A percentile compares a stretch with the other conserved stretches of the same genome.
Conservation (phyloP, 2,113 vertebrate species). For the Dendropsophus ebraccatus region DNA sequence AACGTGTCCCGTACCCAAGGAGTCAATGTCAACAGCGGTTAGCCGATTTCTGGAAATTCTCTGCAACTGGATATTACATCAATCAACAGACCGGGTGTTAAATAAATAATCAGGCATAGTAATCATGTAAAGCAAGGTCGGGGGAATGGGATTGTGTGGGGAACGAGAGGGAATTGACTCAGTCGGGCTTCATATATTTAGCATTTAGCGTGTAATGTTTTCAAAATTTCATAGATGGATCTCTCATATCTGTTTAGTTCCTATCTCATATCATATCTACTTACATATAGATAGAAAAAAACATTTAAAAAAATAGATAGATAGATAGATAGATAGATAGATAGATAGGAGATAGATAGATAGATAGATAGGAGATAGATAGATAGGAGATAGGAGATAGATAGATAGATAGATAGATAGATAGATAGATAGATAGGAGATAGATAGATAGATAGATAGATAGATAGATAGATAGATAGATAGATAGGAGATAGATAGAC, state of each 20-base stretch:
- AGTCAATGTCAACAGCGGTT: background rate
- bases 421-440: background rate
- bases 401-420: background rate
- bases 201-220: too few relatives aligned
- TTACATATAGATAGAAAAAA: too few relatives aligned
- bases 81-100: background rate
- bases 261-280: too few relatives aligned
- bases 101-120: background rate
- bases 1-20: background rate
- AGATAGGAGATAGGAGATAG: background rate
- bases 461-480: background rate
- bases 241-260: too few relatives aligned
- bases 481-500: background rate
- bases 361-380: background rate
- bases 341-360: too few relatives aligned
- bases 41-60: background rate
- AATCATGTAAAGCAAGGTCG: background rate
- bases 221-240: too few relatives aligned
- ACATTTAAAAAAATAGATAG: too few relatives aligned
- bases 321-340: too few relatives aligned
- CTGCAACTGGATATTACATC: conserved; percentile 7
- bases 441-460: too few relatives aligned
- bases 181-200: too few relatives aligned
- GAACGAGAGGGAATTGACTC: too few relatives aligned
- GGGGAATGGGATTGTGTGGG: too few relatives aligned